These are phyloP conservation scores for Synanthedon andrenaeformis DNA, from an alignment of 2,888 invertebrate species.

Conservation along the genomic window DNA sequence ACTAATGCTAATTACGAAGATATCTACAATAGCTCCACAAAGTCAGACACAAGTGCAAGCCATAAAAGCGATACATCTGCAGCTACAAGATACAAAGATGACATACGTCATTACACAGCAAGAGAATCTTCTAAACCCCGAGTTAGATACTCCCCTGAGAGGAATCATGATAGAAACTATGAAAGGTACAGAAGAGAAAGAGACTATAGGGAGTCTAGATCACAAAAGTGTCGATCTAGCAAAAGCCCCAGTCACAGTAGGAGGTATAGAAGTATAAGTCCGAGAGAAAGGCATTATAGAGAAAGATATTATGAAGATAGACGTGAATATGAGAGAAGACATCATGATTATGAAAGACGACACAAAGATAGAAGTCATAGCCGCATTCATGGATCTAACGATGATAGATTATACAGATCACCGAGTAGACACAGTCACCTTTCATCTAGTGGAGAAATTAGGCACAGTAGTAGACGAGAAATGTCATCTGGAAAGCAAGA, in stretches of 20 bases:
- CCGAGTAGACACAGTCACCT: conserved; percentile 24
- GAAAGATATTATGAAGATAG: conserved; percentile 4
- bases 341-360: conserved; percentile 27
- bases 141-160: conserved; percentile 3
- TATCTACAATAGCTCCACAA: neutral
- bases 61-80: neutral
- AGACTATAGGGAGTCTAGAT: conserved; percentile 9
- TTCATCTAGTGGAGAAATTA: conserved; percentile 18
- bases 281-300: conserved; percentile 6
- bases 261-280: conserved; percentile 14
- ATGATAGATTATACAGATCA: conserved; percentile 23
- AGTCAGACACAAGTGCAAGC: neutral
- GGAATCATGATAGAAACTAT: conserved; percentile 11
- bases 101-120: neutral
- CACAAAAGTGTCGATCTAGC: conserved; percentile 14
- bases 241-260: conserved; percentile 27
- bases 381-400: conserved; percentile 19
- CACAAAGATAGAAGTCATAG: conserved; percentile 31
- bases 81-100: neutral
- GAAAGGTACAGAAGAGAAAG: conserved; percentile 18
- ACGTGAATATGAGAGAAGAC: conserved; percentile 29
- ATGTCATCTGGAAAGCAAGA: conserved; percentile 18
- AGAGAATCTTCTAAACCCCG: neutral
- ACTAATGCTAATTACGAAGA: no score
- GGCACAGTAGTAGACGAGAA: conserved; percentile 20